Evolutionary conservation across 2,888 invertebrate species (phyloP), one percentile per base, ranked within the genome.

Genomic region (Amiota communis): DNA sequence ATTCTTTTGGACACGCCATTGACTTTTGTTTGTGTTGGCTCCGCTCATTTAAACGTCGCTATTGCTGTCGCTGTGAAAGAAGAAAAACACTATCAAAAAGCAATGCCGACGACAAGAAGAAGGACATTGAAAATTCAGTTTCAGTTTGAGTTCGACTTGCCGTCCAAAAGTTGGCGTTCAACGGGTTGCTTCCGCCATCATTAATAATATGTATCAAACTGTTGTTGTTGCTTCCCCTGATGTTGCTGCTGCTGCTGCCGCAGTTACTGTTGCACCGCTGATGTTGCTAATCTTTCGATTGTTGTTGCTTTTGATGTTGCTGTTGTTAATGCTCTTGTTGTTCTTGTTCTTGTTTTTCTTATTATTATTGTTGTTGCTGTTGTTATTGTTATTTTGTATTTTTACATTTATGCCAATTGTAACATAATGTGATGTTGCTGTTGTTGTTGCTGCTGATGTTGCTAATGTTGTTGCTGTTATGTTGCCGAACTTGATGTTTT

Each of bases 291-390:
- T 36, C 36, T 36, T 36, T 36, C 36, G 36, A 36, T 36, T 36
- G 36, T 36, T 59, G 69, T 71, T 64, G 78, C 74, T 77, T 72
- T 67, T 72, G 78, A 72, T 78, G 75, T 68, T 78, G 76, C 67
- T 74, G 67, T 56, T 77, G 65, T 6, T 36, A 9, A 59, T 73
- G 53, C n/a, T 53, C n/a, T n/a, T 79, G 74, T 71, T 76, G 73
- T 72, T 75, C 51, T 61, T 77, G 59, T 59, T 17, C 8, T 36
- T 36, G 36, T 53, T 53, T 8, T 53, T 59, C 1, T 17, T 59
- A 12, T 59, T 17, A 9, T 68, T 51, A 1, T 51, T 23, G 9
- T 10, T 56, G 3, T 56, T 61, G 17, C 65, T 72, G 15, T 65
- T 72, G 59, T 48, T 70, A 2, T 48, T 49, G 6, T 47, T 70